Percentiles rank a stretch among this genome's conserved stretches.
Evolutionary conservation across 2,888 invertebrate genomes (phyloP).

Genomic region (Acronicta aceris): DNA sequence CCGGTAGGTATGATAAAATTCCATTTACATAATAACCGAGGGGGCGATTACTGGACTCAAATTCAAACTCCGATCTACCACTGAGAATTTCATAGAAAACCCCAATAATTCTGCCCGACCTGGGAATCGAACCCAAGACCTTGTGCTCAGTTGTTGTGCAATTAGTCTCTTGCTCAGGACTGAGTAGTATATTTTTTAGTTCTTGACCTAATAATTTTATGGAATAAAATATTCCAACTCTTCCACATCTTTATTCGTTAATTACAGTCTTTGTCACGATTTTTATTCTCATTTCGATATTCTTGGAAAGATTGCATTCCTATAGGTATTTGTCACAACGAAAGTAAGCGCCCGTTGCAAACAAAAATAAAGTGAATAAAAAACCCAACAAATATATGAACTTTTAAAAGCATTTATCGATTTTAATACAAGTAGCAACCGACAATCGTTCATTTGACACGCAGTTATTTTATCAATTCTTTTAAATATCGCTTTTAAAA

Average conservation of each 20-base stretch:
- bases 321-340: constrained; percentile 5
- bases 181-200: too few species aligned
- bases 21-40: too few species aligned
- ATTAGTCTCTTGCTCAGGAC: too few species aligned
- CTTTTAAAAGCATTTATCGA: constrained; percentile 31
- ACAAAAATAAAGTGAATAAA: constrained; percentile 15
- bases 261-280: not conserved
- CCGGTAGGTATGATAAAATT: too few species aligned
- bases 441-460: constrained; percentile 47
- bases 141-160: too few species aligned
- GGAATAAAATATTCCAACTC: too few species aligned
- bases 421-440: constrained; percentile 34
- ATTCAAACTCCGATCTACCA: too few species aligned
- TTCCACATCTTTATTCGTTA: not conserved
- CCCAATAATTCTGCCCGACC: too few species aligned
- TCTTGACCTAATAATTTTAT: too few species aligned
- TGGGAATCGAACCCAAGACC: too few species aligned
- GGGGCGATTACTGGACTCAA: too few species aligned
- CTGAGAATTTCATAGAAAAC: too few species aligned
- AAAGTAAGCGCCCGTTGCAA: constrained; percentile 20
- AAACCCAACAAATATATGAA: constrained; percentile 18
- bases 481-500: constrained; percentile 62
- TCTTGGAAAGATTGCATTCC: constrained; percentile 26
- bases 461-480: constrained; percentile 47
- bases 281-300: constrained; percentile 23